phyloP scores from a whole-genome alignment of 2,797 vertebrate species.

The Neomorphus geoffroyi region DNA sequence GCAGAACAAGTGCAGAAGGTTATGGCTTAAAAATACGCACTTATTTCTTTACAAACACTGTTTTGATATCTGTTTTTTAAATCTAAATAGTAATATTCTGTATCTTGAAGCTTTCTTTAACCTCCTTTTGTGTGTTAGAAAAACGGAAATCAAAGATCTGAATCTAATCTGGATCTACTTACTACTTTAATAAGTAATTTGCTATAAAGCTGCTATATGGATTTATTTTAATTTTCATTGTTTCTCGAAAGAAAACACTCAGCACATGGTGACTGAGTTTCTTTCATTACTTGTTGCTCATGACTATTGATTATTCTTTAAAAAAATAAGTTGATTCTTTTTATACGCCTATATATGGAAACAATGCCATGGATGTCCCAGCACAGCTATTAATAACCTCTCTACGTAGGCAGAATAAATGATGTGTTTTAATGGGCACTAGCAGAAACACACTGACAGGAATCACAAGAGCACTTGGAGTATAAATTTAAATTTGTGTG shows the following conservation, averaged over 20 bases:
- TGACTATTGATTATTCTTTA: neutral
- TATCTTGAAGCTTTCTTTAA: neutral
- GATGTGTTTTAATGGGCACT: conserved; percentile 12
- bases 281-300: neutral
- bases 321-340: neutral
- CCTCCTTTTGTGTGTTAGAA: neutral
- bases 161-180: neutral
- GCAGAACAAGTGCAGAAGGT: neutral
- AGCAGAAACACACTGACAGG: neutral
- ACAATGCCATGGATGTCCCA: neutral
- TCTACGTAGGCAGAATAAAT: neutral
- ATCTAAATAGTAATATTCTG: neutral
- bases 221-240: neutral
- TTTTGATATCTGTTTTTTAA: neutral
- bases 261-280: neutral
- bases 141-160: neutral
- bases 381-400: conserved; percentile 27
- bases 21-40: neutral
- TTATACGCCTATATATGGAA: neutral
- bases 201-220: neutral
- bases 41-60: neutral
- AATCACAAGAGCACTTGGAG: neutral
- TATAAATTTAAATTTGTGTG: neutral
- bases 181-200: neutral
- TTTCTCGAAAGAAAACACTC: neutral